phyloP scores from a whole-genome alignment of 2,113 vertebrate species.

The Sigmodon hispidus region DNA sequence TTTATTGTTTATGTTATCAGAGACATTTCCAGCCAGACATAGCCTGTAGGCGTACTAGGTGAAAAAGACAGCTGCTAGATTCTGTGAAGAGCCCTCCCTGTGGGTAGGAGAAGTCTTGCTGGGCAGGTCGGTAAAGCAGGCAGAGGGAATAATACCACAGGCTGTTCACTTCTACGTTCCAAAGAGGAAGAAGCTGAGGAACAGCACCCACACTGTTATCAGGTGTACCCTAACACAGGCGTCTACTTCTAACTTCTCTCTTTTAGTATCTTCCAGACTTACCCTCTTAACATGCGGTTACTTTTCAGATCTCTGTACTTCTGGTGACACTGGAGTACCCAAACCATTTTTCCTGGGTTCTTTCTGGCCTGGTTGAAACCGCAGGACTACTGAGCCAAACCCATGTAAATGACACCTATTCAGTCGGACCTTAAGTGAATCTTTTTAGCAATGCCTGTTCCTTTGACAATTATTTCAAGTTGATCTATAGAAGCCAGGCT shows the following conservation, averaged over 20 bases:
- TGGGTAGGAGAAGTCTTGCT: too few species aligned
- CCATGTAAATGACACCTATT: background rate
- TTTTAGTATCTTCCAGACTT: background rate
- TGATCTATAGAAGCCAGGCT: background rate
- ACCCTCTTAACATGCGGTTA: background rate
- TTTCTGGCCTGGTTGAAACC: slow-evolving; percentile 42
- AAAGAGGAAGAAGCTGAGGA: background rate
- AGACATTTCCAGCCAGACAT: background rate
- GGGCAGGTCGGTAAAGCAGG: too few species aligned
- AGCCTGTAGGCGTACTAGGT: slow-evolving; percentile 18
- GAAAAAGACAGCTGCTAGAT: background rate
- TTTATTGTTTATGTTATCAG: slow-evolving; percentile 54
- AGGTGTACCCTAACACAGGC: background rate
- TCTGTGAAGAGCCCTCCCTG: background rate
- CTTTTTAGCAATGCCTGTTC: background rate
- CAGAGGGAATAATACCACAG: too few species aligned
- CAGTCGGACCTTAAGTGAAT: background rate
- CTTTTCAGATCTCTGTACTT: background rate
- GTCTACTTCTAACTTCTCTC: too few species aligned
- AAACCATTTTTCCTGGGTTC: background rate
- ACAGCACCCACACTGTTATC: too few species aligned
- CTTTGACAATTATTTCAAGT: background rate
- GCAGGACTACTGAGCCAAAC: slow-evolving; percentile 14
- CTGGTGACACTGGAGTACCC: background rate
- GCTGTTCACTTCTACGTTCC: rapidly evolving